These are phyloP conservation scores for Zaprionus ornatus DNA, from an alignment of 1,140 invertebrate species.

Conservation along the genomic window DNA sequence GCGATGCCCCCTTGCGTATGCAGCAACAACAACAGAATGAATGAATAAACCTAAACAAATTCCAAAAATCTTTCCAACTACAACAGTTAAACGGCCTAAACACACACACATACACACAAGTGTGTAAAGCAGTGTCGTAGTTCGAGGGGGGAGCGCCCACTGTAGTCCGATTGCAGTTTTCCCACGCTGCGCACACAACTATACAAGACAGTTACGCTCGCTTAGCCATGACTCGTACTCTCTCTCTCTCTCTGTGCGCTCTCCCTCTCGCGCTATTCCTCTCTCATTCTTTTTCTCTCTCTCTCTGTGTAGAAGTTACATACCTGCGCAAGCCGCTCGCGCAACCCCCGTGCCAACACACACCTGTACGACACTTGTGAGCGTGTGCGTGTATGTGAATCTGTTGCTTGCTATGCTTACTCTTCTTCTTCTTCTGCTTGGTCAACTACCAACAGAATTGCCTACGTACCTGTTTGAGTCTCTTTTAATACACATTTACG, in stretches of 20 bases:
- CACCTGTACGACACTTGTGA: constrained; percentile 48
- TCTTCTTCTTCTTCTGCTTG: constrained; percentile 50
- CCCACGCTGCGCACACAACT: constrained; percentile 64
- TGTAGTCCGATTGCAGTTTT: constrained; percentile 46
- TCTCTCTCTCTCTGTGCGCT: constrained; percentile 3
- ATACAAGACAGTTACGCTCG: constrained; percentile 68
- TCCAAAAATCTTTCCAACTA: constrained; percentile 7
- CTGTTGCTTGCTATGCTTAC: constrained; percentile 29
- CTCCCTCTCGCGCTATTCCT: constrained; percentile 3
- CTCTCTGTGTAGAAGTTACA: constrained; percentile 50
- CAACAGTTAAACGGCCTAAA: constrained; percentile 14
- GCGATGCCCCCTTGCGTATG: constrained; percentile 33
- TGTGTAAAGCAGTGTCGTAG: constrained; percentile 24
- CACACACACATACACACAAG: constrained; percentile 8
- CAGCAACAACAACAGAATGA: constrained; percentile 15
- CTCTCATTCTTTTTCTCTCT: constrained; percentile 3
- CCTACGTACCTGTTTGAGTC: constrained; percentile 72
- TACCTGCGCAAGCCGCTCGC: constrained; percentile 60
- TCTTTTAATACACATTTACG: constrained; percentile 35
- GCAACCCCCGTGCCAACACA: constrained; percentile 46
- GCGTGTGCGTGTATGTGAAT: constrained; percentile 23
- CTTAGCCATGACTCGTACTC: constrained; percentile 62
- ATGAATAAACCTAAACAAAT: constrained; percentile 14
- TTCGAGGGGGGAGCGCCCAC: constrained; percentile 13
- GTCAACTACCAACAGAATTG: constrained; percentile 74